A percentile compares a stretch with the other conserved stretches of the same genome.
Evolutionary conservation across 2,113 vertebrate species (phyloP).

Genomic region (Melospiza melodia): DNA sequence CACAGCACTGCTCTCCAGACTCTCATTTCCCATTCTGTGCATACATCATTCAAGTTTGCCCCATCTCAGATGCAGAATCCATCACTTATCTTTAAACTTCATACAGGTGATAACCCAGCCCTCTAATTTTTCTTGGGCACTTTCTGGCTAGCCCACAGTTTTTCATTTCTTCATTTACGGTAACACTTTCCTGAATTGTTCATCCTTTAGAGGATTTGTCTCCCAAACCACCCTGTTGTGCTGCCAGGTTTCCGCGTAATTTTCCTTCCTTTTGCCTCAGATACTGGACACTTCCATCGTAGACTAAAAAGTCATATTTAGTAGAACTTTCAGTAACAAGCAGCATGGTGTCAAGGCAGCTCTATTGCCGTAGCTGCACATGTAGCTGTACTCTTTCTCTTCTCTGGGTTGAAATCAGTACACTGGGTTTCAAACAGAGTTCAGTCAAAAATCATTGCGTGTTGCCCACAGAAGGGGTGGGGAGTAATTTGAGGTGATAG

Average conservation of each 20-base stretch:
- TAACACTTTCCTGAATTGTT: neutral
- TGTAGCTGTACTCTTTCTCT: neutral
- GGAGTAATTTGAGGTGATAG: neutral
- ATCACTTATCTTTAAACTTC: neutral
- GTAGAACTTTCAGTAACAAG: neutral
- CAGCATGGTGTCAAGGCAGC: neutral
- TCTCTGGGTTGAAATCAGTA: neutral
- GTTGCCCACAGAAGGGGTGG: neutral
- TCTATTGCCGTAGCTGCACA: neutral
- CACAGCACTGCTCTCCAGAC: rapidly evolving
- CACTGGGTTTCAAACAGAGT: neutral
- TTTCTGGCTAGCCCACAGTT: neutral
- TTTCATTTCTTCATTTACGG: neutral
- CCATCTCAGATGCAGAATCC: neutral
- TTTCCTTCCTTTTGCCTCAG: neutral
- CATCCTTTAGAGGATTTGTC: neutral
- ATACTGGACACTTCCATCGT: neutral
- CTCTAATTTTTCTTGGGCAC: neutral
- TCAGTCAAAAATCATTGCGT: neutral
- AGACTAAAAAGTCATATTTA: neutral
- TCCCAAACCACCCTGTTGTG: neutral
- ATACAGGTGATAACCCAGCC: neutral
- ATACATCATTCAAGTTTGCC: neutral
- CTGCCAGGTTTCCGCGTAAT: neutral
- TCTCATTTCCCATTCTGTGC: neutral